Percentiles rank a stretch among this genome's conserved stretches.
Evolutionary conservation across 1,140 invertebrate genomes (phyloP).

Genomic region (Drosophila trapezifrons): DNA sequence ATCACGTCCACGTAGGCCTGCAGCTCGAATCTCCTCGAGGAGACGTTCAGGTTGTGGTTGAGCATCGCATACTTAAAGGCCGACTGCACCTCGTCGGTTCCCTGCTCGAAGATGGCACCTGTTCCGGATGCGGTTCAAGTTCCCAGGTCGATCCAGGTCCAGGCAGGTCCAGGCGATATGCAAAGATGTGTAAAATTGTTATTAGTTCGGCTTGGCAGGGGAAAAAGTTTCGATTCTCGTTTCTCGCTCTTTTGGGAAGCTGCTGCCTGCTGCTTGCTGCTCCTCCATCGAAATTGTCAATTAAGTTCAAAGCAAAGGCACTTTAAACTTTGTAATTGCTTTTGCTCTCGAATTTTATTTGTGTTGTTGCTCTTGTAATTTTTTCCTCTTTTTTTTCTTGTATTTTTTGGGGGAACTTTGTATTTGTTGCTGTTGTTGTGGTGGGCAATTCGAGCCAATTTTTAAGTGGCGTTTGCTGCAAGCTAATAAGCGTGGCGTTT

Average conservation of each 20-base stretch:
- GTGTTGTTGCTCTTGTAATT: conserved; percentile 49
- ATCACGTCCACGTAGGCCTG: conserved; percentile 95
- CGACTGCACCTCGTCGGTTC: conserved; percentile 93
- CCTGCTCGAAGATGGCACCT: conserved; percentile 96
- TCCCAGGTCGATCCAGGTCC: background rate
- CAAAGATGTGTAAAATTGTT: conserved; percentile 45
- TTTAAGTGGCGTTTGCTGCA: conserved; percentile 66
- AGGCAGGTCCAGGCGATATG: conserved; percentile 13
- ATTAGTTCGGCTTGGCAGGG: conserved; percentile 13
- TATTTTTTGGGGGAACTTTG: conserved; percentile 6
- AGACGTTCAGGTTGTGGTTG: conserved; percentile 91
- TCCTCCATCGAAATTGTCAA: conserved; percentile 68
- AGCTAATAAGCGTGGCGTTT: conserved; percentile 76
- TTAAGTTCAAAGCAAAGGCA: conserved; percentile 79
- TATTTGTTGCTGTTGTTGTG: conserved; percentile 25
- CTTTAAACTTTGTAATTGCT: conserved; percentile 82
- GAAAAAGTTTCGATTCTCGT: conserved; percentile 37
- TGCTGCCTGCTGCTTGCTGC: conserved; percentile 19
- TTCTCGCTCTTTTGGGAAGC: conserved; percentile 18
- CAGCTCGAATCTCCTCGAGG: conserved; percentile 90
- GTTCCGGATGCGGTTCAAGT: conserved; percentile 43
- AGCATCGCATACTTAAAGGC: conserved; percentile 94
- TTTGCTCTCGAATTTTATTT: conserved; percentile 77
- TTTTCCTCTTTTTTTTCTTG: conserved; percentile 12
- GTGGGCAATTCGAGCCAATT: conserved; percentile 64